Conservation (phyloP, 2,797 vertebrate species). For the Gephyroberyx darwinii region DNA sequence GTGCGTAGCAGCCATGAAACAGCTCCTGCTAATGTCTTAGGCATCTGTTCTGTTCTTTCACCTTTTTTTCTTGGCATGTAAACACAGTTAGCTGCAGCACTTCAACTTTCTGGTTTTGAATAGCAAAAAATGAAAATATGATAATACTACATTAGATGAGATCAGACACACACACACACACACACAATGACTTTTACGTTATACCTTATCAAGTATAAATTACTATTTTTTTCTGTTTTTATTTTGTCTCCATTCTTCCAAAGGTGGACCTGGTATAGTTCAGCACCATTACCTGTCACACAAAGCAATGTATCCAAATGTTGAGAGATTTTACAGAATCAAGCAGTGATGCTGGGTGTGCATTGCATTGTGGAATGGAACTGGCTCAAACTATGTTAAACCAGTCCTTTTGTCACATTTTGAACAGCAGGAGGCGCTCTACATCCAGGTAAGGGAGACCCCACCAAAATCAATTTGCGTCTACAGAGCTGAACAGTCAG, state of each 20-base stretch:
- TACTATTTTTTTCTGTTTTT: no score
- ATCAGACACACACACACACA: background rate
- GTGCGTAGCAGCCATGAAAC: constrained; percentile 67
- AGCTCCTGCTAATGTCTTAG: constrained; percentile 59
- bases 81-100: constrained; percentile 30
- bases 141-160: constrained; percentile 6
- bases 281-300: no score
- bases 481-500: background rate
- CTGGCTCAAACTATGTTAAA: background rate
- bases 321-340: constrained; percentile 1
- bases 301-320: background rate
- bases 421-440: constrained; percentile 41
- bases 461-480: no score
- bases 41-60: constrained; percentile 49
- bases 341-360: background rate
- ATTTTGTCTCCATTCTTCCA: no score
- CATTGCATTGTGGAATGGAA: constrained; percentile 6
- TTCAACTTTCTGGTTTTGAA: constrained; percentile 37
- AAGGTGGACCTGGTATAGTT: no score
- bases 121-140: constrained; percentile 1
- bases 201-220: no score
- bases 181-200: no score
- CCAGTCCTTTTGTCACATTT: background rate
- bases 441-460: background rate
- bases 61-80: constrained; percentile 50